Evolutionary conservation across 2,113 vertebrate genomes (phyloP), one percentile per base, ranked within the genome.

Genomic region (Paradoxurus hermaphroditus): DNA sequence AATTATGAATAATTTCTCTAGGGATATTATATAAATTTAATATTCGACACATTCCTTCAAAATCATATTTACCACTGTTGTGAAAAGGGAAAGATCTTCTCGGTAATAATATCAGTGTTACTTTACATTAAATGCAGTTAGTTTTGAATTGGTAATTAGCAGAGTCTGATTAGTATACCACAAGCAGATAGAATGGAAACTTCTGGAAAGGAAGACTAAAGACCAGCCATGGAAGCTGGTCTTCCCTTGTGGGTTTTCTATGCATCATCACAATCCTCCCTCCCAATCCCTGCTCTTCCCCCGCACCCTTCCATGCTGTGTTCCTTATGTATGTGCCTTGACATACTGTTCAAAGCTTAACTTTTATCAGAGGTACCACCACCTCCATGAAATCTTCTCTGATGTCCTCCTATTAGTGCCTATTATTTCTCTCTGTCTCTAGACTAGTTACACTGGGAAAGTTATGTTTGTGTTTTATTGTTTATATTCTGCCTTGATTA

Each of bases 1-100:
- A 86, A 83, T 85, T 95, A 84, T 92, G 44, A 93, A 92, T 92
- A 68, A 44, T 92, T 95, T 95, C 34, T 94, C 39, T 46, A 56
- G 34, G 34, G 29, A 19, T 94, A 68, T 87, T 81, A 90, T 67
- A n/a, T 84, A 73, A 67, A 65, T 77, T 34, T 70, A 39, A 41
- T 85, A 68, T 90, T 91, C 70, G 5, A 86, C 56, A 31, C 31
- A 36, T 73, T 89, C 84, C 70, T 63, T 97, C 15, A 96, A 93
- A 59, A 65, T 92, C 83, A 25, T 95, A 44, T 51, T 92, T 90
- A 19, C 34, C 41, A 44, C n/a, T 83, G 9, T 7, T 90, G 27
- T 70, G 65, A 83, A 90, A 79, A 91, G 73, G n/a, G 34, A 88
- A 53, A 36, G n/a, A 44, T 44, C 46, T 78, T 94, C 81, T 41